These are phyloP conservation scores for Chelon auratus DNA, from an alignment of 2,797 vertebrate genomes.

Conservation along the genomic window DNA sequence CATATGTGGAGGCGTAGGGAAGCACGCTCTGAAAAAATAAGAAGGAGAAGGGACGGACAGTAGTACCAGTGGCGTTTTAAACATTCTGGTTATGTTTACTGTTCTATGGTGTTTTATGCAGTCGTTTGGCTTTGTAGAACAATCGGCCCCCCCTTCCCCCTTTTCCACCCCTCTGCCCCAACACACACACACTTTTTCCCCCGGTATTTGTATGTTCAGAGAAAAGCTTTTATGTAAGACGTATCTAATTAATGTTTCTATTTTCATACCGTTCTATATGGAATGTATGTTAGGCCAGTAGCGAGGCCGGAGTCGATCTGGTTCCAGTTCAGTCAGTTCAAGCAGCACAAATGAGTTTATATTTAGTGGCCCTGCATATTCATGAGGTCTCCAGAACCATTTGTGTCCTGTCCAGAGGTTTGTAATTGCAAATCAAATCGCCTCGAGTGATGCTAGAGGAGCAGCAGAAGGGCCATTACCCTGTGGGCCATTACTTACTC, in stretches of 20 bases:
- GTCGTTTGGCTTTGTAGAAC: conserved; percentile 72
- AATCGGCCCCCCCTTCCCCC: conserved; percentile 26
- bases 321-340: conserved; percentile 71
- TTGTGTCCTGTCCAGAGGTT: conserved; percentile 52
- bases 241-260: conserved; percentile 80
- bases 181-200: conserved; percentile 21
- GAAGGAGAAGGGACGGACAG: neutral
- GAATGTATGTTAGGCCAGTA: conserved; percentile 77
- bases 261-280: conserved; percentile 80
- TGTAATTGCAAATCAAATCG: conserved; percentile 45
- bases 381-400: conserved; percentile 54
- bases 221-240: conserved; percentile 74
- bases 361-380: conserved; percentile 58
- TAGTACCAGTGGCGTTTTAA: neutral
- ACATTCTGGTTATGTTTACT: conserved; percentile 53
- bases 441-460: conserved; percentile 30
- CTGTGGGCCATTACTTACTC: conserved; percentile 25
- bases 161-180: neutral
- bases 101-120: conserved; percentile 70
- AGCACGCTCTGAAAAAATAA: neutral
- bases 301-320: conserved; percentile 63
- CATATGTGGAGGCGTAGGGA: conserved; percentile 18
- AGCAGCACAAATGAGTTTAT: conserved; percentile 46
- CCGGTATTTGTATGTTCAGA: conserved; percentile 75
- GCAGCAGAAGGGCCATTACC: conserved; percentile 31